Base-by-base conservation (phyloP, 1,140 invertebrate species). In the Triops longicaudatus region DNA sequence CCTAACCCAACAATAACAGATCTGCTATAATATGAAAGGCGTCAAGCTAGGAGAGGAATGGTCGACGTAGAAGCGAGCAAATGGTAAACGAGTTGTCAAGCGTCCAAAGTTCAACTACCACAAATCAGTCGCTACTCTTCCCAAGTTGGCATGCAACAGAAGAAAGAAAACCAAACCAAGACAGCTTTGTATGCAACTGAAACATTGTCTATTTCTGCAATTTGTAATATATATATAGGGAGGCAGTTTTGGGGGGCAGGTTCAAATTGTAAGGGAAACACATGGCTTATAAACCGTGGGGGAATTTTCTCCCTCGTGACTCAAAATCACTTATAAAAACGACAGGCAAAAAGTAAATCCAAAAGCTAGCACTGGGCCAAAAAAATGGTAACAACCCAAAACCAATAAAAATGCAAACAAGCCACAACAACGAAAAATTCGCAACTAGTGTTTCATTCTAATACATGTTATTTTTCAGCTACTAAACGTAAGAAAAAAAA, bases 281-380 rank as follows among this genome's bases (percentile, higher is more conserved):
- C 14, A 63, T n/a, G 14, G 14, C 22, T 22, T 22, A 17, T 63
- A 22, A 17, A 63, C 50, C 31, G 22, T 63, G 50, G 22, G 5
- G 50, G 50, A 63, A 37, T 37, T 37, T n/a, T 37, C 31, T 37
- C 31, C 7, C 7, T 7, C 31, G 50, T 17, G 50, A 22, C 17
- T 63, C 14, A 63, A n/a, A 63, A 63, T 63, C 14, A 63, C n/a
- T 63, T 22, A 63, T 63, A 63, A 63, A 63, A 63, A 22, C 17
- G 50, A 3, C 50, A 63, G 50, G 50, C 50, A 63, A 63, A 63
- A 63, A 63, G 50, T 63, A 63, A 63, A 63, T 63, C 50, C 31
- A 37, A 63, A 44, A 63, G 50, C 50, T 63, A 63, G 50, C 50
- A 63, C 50, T 63, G 50, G 50, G 50, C 50, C 50, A 63, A 63